Evolutionary conservation across 1,140 invertebrate species (phyloP).

Genomic region (Lordiphosa clarofinis): DNA sequence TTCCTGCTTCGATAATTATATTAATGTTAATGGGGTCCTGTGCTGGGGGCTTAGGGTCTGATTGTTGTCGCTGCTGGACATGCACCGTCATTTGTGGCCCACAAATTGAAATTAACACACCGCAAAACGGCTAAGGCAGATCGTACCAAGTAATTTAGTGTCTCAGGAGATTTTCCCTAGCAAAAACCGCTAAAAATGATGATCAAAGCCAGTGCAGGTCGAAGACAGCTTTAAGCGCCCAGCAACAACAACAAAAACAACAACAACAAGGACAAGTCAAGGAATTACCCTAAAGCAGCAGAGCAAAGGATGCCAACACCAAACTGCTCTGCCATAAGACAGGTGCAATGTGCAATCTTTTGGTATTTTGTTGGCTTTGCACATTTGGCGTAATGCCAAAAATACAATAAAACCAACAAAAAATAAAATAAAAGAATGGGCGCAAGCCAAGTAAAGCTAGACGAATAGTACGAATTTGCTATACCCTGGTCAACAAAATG

Average conservation of each 20-base stretch:
- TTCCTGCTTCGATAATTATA: constrained; percentile 39
- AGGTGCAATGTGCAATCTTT: constrained; percentile 77
- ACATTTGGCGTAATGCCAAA: constrained; percentile 76
- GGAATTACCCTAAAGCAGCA: constrained; percentile 25
- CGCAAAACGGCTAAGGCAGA: not conserved
- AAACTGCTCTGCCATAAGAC: constrained; percentile 46
- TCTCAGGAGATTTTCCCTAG: not conserved
- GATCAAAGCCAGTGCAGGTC: not conserved
- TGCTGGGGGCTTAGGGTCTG: not conserved
- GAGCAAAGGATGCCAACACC: constrained; percentile 15
- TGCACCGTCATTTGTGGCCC: not conserved
- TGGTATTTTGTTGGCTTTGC: constrained; percentile 77
- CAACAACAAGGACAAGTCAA: constrained; percentile 45
- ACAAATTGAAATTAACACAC: not conserved
- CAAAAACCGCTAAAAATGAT: constrained; percentile 1
- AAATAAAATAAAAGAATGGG: not conserved
- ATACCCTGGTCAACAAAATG: too few relatives aligned
- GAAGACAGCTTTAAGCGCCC: constrained; percentile 22
- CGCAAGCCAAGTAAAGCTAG: too few relatives aligned
- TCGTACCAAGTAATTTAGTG: not conserved
- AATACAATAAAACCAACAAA: constrained; percentile 35
- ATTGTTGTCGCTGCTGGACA: constrained; percentile 14
- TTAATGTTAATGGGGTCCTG: constrained; percentile 30
- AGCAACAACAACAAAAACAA: constrained; percentile 37
- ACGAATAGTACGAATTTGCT: too few relatives aligned